Evolutionary conservation across 2,888 invertebrate genomes (phyloP), one percentile per base, ranked within the genome.

Genomic region (Acanthopleura granulata): DNA sequence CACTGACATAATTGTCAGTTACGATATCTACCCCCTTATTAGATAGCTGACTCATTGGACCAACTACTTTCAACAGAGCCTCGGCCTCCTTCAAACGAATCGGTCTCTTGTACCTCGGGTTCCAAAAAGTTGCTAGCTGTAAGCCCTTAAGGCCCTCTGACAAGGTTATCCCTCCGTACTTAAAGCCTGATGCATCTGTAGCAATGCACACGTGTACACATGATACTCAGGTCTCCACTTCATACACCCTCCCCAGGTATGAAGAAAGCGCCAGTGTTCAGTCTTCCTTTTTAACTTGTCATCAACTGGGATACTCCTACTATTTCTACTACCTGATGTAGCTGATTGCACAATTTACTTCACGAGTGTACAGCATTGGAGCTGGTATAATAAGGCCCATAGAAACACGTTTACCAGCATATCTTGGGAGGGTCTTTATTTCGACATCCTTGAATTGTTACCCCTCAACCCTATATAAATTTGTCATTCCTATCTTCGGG

Each of bases 331-430:
- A 62, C 40, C 49, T 22, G n/a, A n/a, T n/a, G n/a, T 25, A 62
- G 72, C 69, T 0, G 61, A 25, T 40, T 72, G 73, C 49, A 57
- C 30, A 40, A 49, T 61, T n/a, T 73, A 76, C n/a, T n/a, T n/a
- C n/a, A n/a, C n/a, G n/a, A n/a, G n/a, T n/a, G n/a, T n/a, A n/a
- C 11, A 76, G 51, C 49, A 70, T 76, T 18, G 66, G 30, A 3
- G 62, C 76, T n/a, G 71, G 74, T 11, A 76, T 40, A 49, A n/a
- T n/a, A n/a, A n/a, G 51, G 27, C 18, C 29, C 73, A 76, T 73
- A 12, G 74, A 76, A 22, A 76, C 62, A 57, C 6, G 12, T 57
- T 57, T 57, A 18, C 57, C 57, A 18, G 57, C 57, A 57, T 9
- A 57, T 0, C 76, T 6, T 27, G 61, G 69, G 11, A 70, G 11